phyloP scores from a whole-genome alignment of 2,113 vertebrate species.

The Phodopus roborovskii region DNA sequence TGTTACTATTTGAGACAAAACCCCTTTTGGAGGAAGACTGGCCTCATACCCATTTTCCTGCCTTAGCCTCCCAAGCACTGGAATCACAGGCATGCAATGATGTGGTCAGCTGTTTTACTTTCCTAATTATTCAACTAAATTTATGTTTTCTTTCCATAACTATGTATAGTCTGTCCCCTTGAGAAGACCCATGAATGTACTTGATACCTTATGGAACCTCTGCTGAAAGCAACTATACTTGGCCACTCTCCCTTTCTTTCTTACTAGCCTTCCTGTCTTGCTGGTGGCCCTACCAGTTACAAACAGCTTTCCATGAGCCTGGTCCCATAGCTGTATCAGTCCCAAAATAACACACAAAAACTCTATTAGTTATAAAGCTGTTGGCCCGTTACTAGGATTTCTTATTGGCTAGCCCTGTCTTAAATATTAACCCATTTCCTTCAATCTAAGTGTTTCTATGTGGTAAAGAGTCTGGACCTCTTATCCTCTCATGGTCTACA shows the following conservation, averaged over 20 bases:
- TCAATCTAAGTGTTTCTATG: too few species aligned
- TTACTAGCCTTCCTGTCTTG: too few species aligned
- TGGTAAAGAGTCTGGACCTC: too few species aligned
- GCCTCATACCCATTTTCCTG: neutral
- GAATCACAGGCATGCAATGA: neutral
- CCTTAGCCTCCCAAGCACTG: neutral
- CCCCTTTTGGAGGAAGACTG: too few species aligned
- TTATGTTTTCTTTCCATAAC: neutral
- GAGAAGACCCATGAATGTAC: neutral
- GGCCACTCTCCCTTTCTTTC: accelerated
- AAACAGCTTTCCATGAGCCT: too few species aligned
- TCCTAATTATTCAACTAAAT: neutral
- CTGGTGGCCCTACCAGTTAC: neutral
- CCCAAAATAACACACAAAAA: too few species aligned
- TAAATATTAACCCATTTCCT: too few species aligned
- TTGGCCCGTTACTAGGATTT: too few species aligned
- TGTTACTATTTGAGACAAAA: neutral
- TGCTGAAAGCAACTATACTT: neutral
- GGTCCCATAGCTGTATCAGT: too few species aligned
- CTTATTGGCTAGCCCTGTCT: too few species aligned
- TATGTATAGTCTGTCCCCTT: neutral
- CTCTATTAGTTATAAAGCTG: too few species aligned
- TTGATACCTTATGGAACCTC: neutral
- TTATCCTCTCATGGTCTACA: too few species aligned
- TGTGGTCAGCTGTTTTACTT: neutral